These are phyloP conservation scores for Nasonia giraulti DNA, from an alignment of 1,140 invertebrate genomes.

Conservation along the genomic window DNA sequence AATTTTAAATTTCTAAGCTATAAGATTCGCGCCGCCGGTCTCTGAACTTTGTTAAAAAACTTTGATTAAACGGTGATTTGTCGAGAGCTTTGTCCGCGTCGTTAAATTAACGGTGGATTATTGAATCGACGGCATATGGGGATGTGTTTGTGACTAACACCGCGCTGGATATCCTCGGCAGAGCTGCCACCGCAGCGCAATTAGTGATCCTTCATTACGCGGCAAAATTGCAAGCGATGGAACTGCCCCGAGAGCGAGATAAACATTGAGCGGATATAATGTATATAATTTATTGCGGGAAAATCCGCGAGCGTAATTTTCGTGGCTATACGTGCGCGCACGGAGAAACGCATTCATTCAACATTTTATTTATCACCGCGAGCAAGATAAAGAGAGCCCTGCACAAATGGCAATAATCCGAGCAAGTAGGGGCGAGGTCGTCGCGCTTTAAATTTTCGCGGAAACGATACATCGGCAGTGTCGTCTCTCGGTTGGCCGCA, in stretches of 20 bases:
- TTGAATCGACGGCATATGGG: not conserved
- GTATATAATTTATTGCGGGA: not conserved
- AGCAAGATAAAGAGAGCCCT: not conserved
- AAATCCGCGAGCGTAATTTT: not conserved
- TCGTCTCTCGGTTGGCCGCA: slow-evolving; percentile 41
- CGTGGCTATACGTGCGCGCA: not conserved
- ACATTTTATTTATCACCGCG: slow-evolving; percentile 27
- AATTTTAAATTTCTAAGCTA: slow-evolving; percentile 27
- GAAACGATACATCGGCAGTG: slow-evolving; percentile 39
- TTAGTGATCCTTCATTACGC: not conserved
- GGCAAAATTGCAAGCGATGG: too few relatives aligned
- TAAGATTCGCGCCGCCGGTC: not conserved
- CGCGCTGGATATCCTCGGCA: too few relatives aligned
- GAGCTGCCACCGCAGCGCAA: too few relatives aligned
- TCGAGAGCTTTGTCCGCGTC: too few relatives aligned
- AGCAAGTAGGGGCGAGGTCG: not conserved
- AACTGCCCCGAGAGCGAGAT: too few relatives aligned
- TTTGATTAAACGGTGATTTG: slow-evolving; percentile 18
- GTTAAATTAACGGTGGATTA: not conserved
- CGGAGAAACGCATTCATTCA: slow-evolving; percentile 29
- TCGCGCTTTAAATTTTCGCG: slow-evolving; percentile 25
- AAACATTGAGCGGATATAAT: too few relatives aligned
- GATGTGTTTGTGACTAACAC: too few relatives aligned
- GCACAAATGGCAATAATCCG: not conserved
- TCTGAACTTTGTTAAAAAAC: slow-evolving; percentile 3